A percentile compares a stretch with the other conserved stretches of the same genome.
phyloP scores from a whole-genome alignment of 2,113 vertebrate species.

The Gymnogyps californianus region DNA sequence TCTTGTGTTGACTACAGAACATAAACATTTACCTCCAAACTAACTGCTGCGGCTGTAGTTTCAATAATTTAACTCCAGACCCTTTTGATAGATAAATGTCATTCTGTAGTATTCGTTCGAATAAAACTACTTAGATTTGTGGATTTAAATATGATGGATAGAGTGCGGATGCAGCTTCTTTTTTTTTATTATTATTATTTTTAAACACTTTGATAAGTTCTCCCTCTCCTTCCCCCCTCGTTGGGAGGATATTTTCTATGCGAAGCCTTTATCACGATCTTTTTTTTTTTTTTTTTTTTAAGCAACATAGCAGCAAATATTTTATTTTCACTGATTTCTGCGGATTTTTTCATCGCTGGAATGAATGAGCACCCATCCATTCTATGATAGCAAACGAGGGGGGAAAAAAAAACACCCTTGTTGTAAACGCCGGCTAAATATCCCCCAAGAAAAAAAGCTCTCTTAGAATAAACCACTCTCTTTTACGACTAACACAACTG shows the following conservation, averaged over 20 bases:
- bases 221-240: neutral
- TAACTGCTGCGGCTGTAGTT: constrained; percentile 15
- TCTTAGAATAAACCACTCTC: neutral
- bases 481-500: neutral
- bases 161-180: neutral
- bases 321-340: neutral
- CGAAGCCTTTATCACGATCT: neutral
- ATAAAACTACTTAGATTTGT: constrained; percentile 17
- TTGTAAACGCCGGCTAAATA: neutral
- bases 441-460: neutral
- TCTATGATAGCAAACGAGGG: neutral
- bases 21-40: constrained; percentile 43
- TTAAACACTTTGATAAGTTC: constrained; percentile 26
- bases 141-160: constrained; percentile 58
- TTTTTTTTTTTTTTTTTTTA: neutral
- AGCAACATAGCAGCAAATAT: neutral
- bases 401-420: neutral
- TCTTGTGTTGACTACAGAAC: constrained; percentile 27
- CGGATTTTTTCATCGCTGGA: neutral
- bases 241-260: neutral
- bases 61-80: constrained; percentile 40
- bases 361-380: neutral
- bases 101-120: neutral
- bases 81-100: constrained; percentile 50
- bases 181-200: neutral